These are phyloP conservation scores for Setipinna tenuifilis DNA, from an alignment of 2,797 vertebrate species.

Conservation along the genomic window DNA sequence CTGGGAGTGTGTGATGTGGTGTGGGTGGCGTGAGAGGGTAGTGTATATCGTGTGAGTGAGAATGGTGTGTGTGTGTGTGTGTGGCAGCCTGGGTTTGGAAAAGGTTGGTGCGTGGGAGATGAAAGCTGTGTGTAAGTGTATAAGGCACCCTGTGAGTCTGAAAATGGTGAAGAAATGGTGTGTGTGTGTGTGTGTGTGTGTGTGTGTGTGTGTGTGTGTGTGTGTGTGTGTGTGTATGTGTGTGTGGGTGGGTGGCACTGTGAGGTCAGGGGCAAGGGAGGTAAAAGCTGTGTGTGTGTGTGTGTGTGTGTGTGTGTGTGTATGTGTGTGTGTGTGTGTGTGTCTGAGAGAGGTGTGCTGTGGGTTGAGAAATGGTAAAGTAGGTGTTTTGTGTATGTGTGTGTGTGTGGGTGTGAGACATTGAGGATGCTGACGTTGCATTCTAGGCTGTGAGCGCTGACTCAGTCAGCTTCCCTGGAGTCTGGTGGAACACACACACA, in stretches of 20 bases:
- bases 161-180: too few species aligned
- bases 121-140: background rate
- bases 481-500: background rate
- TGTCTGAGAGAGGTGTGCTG: background rate
- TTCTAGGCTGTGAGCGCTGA: background rate
- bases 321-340: background rate
- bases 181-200: too few species aligned
- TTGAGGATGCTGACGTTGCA: background rate
- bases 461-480: background rate
- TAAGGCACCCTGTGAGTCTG: too few species aligned
- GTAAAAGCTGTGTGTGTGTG: too few species aligned
- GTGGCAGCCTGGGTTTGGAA: background rate
- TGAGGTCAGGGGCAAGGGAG: too few species aligned
- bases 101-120: background rate
- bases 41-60: background rate
- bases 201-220: too few species aligned
- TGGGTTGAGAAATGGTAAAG: too few species aligned
- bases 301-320: too few species aligned
- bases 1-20: background rate
- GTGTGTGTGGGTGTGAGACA: background rate
- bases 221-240: too few species aligned
- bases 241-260: too few species aligned
- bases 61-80: conserved; percentile 2
- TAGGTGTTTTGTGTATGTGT: conserved; percentile 2
- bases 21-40: background rate